A percentile compares a stretch with the other conserved stretches of the same genome.
Evolutionary conservation across 1,140 invertebrate genomes (phyloP).

Genomic region (Saccostrea glomerata): DNA sequence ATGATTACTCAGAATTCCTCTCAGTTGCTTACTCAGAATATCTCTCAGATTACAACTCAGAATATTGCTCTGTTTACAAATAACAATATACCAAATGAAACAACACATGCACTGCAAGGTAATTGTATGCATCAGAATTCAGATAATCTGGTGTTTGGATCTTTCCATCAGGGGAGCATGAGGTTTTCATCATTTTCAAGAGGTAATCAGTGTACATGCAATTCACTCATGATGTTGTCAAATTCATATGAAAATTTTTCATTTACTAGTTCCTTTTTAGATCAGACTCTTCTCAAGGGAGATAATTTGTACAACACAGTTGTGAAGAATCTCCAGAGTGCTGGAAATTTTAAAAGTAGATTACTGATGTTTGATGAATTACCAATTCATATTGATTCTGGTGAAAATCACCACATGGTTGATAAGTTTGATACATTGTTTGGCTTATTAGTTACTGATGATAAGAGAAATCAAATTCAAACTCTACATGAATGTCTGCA

Average conservation of each 20-base stretch:
- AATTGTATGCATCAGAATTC: neutral
- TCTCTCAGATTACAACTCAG: too few relatives aligned
- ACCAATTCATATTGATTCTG: neutral
- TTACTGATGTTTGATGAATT: constrained; percentile 47
- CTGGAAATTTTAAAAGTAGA: neutral
- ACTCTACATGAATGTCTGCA: constrained; percentile 31
- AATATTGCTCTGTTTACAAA: neutral
- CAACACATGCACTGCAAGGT: neutral
- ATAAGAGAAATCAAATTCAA: constrained; percentile 1
- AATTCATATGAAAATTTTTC: neutral
- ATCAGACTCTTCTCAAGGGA: constrained; percentile 38
- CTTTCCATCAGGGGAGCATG: constrained; percentile 30
- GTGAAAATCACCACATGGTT: too few relatives aligned
- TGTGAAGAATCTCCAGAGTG: neutral
- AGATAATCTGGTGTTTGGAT: constrained; percentile 28
- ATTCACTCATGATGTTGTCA: constrained; percentile 36
- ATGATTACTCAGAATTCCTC: neutral
- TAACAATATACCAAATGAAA: constrained; percentile 6
- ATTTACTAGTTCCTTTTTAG: neutral
- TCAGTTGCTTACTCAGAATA: constrained; percentile 9
- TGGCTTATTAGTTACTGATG: too few relatives aligned
- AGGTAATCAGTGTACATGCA: constrained; percentile 54
- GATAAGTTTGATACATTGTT: too few relatives aligned
- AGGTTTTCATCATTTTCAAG: constrained; percentile 40
- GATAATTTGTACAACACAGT: constrained; percentile 41